These are phyloP conservation scores for Gymnothorax javanicus DNA, from an alignment of 2,797 vertebrate genomes.

Conservation along the genomic window DNA sequence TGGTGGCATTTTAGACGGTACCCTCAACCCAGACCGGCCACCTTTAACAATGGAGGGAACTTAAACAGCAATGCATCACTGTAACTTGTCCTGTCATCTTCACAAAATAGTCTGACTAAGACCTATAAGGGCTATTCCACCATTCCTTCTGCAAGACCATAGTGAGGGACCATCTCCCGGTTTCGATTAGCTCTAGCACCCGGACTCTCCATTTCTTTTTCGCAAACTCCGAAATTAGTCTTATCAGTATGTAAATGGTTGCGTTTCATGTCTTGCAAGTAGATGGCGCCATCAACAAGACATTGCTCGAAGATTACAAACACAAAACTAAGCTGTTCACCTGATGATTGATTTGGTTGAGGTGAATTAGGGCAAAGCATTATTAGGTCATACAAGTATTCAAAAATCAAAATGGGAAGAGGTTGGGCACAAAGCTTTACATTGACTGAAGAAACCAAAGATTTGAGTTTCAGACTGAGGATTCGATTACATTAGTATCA, in stretches of 20 bases:
- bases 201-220: slow-evolving; percentile 35
- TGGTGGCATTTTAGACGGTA: slow-evolving; percentile 51
- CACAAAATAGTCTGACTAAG: slow-evolving; percentile 59
- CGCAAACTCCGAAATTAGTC: slow-evolving; percentile 62
- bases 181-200: neutral
- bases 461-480: neutral
- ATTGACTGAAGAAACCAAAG: neutral
- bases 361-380: slow-evolving; percentile 71
- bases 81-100: slow-evolving; percentile 55
- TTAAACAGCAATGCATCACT: slow-evolving; percentile 63
- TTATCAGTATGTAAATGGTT: slow-evolving; percentile 53
- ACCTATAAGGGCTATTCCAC: slow-evolving; percentile 51
- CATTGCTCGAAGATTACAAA: slow-evolving; percentile 64
- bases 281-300: slow-evolving; percentile 20
- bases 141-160: slow-evolving; percentile 49
- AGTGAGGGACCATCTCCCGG: slow-evolving; percentile 19
- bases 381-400: slow-evolving; percentile 76
- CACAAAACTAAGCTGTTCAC: slow-evolving; percentile 76
- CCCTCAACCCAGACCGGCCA: slow-evolving; percentile 48
- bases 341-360: slow-evolving; percentile 78
- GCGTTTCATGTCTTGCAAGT: slow-evolving; percentile 33
- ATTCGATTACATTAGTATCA: neutral
- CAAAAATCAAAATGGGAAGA: no score
- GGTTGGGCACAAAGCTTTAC: neutral
- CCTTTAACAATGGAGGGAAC: slow-evolving; percentile 62